Percentiles rank a stretch among this genome's conserved stretches.
phyloP scores from a whole-genome alignment of 2,888 invertebrate species.

The Timema podura region DNA sequence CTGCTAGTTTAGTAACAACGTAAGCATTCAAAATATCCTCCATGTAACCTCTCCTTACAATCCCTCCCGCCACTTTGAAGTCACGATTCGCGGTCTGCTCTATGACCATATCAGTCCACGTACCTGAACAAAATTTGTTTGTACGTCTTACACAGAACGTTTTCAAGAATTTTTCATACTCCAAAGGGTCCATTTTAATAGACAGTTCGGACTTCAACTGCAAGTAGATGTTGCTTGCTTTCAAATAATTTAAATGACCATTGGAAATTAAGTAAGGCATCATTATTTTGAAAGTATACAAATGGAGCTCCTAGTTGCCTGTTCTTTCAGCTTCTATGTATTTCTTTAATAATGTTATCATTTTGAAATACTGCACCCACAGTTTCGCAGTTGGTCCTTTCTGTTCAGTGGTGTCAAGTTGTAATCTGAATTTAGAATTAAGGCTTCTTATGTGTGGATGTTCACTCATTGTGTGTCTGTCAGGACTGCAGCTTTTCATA shows the following conservation, averaged over 20 bases:
- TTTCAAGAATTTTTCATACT: too few relatives aligned
- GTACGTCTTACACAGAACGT: too few relatives aligned
- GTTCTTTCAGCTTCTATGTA: too few relatives aligned
- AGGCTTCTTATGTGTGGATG: not conserved
- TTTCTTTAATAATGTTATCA: too few relatives aligned
- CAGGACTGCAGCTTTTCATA: not conserved
- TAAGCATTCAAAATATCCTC: slow-evolving; percentile 1
- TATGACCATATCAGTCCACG: slow-evolving; percentile 3
- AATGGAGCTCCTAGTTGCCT: too few relatives aligned
- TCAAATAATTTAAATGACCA: too few relatives aligned
- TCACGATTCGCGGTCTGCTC: slow-evolving; percentile 1
- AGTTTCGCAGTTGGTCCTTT: too few relatives aligned
- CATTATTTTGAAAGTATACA: too few relatives aligned
- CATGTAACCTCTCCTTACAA: not conserved
- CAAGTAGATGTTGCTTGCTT: not conserved
- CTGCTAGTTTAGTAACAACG: not conserved
- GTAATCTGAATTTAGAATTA: not conserved
- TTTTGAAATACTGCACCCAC: too few relatives aligned
- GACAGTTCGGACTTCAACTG: slow-evolving; percentile 2
- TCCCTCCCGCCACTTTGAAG: not conserved
- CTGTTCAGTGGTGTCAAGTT: too few relatives aligned
- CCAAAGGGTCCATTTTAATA: too few relatives aligned
- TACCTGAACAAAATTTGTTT: slow-evolving; percentile 3
- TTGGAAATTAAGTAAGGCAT: too few relatives aligned
- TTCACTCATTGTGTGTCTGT: not conserved